Conservation (phyloP, 2,797 vertebrate genomes). For the Nannoperca obscura region DNA sequence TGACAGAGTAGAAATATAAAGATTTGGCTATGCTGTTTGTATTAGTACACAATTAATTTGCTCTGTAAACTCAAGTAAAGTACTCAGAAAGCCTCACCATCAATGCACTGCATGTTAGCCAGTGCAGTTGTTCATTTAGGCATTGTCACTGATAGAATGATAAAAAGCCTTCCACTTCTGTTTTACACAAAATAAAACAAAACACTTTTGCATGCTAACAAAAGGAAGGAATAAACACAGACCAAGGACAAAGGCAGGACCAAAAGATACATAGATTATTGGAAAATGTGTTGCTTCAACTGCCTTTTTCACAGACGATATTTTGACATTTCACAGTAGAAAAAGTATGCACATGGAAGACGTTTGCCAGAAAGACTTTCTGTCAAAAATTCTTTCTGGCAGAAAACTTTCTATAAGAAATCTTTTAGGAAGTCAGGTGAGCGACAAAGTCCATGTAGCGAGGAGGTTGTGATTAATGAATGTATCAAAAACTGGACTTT, state of each 20-base stretch:
- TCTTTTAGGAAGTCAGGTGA: no score
- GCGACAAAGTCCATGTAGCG: no score
- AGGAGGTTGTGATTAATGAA: no score
- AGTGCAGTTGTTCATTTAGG: conserved; percentile 4
- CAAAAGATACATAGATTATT: not conserved
- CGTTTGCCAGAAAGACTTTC: no score
- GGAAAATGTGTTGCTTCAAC: not conserved
- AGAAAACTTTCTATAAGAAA: no score
- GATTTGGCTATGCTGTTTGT: conserved; percentile 9
- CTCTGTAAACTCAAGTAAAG: conserved; percentile 10
- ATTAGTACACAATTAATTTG: not conserved
- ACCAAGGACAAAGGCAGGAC: not conserved
- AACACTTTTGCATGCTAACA: not conserved
- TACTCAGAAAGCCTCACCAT: conserved; percentile 7
- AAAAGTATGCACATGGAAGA: not conserved
- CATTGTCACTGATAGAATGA: not conserved
- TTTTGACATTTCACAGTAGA: not conserved
- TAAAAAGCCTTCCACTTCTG: not conserved
- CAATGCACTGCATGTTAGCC: not conserved
- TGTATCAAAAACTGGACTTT: no score
- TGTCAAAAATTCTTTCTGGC: no score
- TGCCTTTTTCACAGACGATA: not conserved
- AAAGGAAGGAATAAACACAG: not conserved
- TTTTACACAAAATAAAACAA: not conserved
- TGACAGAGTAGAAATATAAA: conserved; percentile 27